Conservation (phyloP, 2,888 invertebrate species). For the Melieria omissa region DNA sequence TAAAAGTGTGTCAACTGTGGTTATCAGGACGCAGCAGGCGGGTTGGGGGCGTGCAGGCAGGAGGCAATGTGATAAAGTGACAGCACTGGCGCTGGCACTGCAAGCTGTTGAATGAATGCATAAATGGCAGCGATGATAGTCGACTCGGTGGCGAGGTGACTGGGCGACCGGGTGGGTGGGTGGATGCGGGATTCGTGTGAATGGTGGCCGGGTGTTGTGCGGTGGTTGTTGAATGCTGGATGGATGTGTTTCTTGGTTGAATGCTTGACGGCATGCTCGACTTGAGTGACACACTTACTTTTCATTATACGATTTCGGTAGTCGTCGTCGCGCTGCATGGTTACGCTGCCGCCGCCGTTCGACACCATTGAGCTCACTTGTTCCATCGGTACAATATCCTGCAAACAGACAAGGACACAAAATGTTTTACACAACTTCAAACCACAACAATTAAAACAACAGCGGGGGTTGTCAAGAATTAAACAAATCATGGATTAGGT, state of each 20-base stretch:
- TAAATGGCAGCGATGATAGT: background rate
- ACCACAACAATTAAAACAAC: slow-evolving; percentile 2
- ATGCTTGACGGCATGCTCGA: slow-evolving; percentile 13
- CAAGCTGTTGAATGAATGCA: too few species aligned
- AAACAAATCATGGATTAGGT: slow-evolving; percentile 29
- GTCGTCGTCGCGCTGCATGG: slow-evolving; percentile 66
- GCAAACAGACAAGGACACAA: slow-evolving; percentile 42
- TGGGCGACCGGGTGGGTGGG: background rate
- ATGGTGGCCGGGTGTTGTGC: background rate
- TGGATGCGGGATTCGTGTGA: background rate
- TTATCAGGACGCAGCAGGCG: too few species aligned
- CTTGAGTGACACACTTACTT: slow-evolving; percentile 56
- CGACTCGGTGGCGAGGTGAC: background rate
- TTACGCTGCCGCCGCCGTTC: slow-evolving; percentile 63
- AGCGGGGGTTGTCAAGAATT: background rate
- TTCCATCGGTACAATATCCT: slow-evolving; percentile 67
- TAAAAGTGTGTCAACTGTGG: too few species aligned
- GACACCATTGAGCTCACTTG: slow-evolving; percentile 66
- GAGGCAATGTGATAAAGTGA: too few species aligned
- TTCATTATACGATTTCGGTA: slow-evolving; percentile 66
- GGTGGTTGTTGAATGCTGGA: slow-evolving; percentile 20
- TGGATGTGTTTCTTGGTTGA: background rate
- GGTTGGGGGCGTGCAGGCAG: too few species aligned
- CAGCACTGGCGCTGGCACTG: too few species aligned
- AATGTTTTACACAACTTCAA: background rate